phyloP scores from a whole-genome alignment of 1,140 invertebrate genomes.

The Hyles vespertilio region DNA sequence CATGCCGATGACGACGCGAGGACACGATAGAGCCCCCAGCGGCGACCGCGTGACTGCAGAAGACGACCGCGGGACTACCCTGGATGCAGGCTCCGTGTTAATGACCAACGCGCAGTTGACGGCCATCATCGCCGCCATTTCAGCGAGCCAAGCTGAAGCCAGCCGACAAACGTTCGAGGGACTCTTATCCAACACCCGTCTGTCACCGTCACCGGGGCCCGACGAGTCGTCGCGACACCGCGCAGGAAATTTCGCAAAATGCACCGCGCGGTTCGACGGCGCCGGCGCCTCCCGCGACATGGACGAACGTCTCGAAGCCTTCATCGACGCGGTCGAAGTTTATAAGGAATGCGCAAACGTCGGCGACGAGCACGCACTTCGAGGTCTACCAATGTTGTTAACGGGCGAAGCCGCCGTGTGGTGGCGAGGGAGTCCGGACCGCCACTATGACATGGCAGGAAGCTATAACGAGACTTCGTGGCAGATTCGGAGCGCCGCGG shows the following conservation, averaged over 20 bases:
- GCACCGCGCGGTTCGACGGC: not conserved
- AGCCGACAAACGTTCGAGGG: not conserved
- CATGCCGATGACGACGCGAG: not conserved
- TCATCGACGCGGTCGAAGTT: slow-evolving; percentile 14
- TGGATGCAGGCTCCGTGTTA: not conserved
- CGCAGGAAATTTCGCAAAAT: no score
- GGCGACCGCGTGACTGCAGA: not conserved
- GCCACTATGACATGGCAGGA: slow-evolving; percentile 12
- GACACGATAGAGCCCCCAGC: no score
- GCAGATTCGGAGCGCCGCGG: slow-evolving; percentile 14
- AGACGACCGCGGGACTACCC: no score
- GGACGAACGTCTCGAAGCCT: slow-evolving; percentile 13
- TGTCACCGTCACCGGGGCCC: not conserved
- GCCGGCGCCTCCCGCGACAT: not conserved
- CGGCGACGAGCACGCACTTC: slow-evolving; percentile 7
- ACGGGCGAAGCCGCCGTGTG: no score
- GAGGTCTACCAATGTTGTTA: no score
- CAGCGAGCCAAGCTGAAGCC: not conserved
- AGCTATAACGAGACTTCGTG: slow-evolving; percentile 10
- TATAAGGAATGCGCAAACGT: slow-evolving; percentile 18
- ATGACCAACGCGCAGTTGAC: not conserved
- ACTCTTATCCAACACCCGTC: not conserved
- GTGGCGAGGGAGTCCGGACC: no score
- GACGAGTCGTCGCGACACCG: no score
- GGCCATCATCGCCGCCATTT: not conserved